Evolutionary conservation across 2,797 vertebrate genomes (phyloP), one percentile per base, ranked within the genome.

Genomic region (Mus spretus): DNA sequence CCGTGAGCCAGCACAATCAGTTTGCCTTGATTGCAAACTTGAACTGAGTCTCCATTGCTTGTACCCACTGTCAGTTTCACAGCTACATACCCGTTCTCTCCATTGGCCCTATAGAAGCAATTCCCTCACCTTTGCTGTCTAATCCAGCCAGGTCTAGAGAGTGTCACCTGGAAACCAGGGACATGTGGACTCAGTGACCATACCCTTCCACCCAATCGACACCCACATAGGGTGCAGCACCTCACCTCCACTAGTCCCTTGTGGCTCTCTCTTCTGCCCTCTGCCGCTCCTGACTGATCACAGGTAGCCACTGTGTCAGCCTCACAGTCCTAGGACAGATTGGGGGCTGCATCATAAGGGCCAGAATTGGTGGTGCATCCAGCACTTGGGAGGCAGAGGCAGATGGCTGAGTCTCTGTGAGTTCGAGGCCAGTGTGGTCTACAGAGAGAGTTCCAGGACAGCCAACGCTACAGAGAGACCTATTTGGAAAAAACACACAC

Each of bases 221-320:
- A 59, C 19, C 0, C 24, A 61, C 28, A 34, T 3, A 20, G 28
- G 37, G 26, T 10, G 17, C 63, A 20, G 61, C 59, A 14, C 50
- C 63, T 34, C 0, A 20, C 20, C 19, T 57, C n/a, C 8, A 63
- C 57, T 15, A 24, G 24, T 40, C 75, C 72, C n/a, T 3, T 3
- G 12, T 13, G n/a, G n/a, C 44, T 63, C 86, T n/a, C 93, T 89
- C 57, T 65, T 75, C 91, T 96, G 72, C 80, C 65, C 90, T 96
- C 87, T 97, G 95, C 89, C 93, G 91, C 89, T 82, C 88, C 72
- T 93, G 0, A 11, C 93, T 92, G 97, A 90, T 77, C 91, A 83
- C 26, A 63, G 40, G 6, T 11, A 3, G 44, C 40, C n/a, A 75
- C 15, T 37, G 80, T 28, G 1, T 37, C 92, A 84, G 22, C 37